Evolutionary conservation across 2,113 vertebrate species (phyloP), one percentile per base, ranked within the genome.

Genomic region (Mus pahari): DNA sequence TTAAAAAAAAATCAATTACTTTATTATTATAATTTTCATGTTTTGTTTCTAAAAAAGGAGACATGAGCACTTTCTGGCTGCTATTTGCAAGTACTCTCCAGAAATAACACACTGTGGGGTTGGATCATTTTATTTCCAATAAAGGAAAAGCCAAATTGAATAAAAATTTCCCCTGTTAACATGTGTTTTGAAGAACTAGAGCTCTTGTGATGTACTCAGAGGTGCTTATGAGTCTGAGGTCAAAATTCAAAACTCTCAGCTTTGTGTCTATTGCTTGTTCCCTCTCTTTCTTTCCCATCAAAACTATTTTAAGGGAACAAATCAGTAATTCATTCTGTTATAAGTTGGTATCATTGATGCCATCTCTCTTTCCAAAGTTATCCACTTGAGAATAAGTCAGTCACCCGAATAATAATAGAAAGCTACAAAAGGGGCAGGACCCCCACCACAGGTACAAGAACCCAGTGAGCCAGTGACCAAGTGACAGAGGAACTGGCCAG

Each of bases 1-100:
- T 95, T 8, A 50, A 87, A 96, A 97, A 96, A 96, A 97, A 97
- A 97, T 95, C 95, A 97, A 97, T 97, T 96, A 96, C 96, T 95
- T 97, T 96, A 97, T 98, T 96, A 97, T 96, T 96, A 96, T 97
- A 97, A 96, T 98, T 97, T 97, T 96, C 96, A 91, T 96, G 94
- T 96, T 97, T 97, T 97, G 94, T 97, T 96, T 96, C 96, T 97
- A 97, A 97, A 97, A 97, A 91, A 97, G 77, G 94, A 97, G 97
- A 96, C 77, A 73, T 0, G 81, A 97, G 86, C 48, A 78, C 89
- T 96, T 97, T 96, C 95, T 95, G 95, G 94, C 94, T 94, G 92
- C 94, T 97, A 93, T 98, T 96, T 96, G 93, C 96, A 97, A 97
- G 93, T 96, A 81, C 93, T 96, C 90, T 97, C 94, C 97, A 97